Evolutionary conservation across 2,888 invertebrate genomes (phyloP).

Genomic region (Digitonthophagus gazella): DNA sequence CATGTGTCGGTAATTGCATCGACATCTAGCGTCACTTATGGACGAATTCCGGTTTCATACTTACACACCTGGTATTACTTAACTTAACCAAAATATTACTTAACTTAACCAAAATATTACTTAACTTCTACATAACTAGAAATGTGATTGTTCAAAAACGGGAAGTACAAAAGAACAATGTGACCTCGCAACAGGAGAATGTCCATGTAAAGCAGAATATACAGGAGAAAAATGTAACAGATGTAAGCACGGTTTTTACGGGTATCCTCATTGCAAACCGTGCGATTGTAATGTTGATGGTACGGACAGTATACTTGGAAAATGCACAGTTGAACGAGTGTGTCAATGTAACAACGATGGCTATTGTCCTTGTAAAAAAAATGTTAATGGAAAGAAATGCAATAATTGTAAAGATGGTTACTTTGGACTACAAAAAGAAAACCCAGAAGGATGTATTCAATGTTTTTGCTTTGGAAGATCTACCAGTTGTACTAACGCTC

Average conservation of each 20-base stretch:
- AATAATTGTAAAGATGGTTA: slow-evolving; percentile 79
- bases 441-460: slow-evolving; percentile 85
- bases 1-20: too few relatives aligned
- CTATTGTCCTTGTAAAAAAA: slow-evolving; percentile 87
- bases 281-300: slow-evolving; percentile 83
- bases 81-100: too few relatives aligned
- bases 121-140: slow-evolving; percentile 40
- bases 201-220: slow-evolving; percentile 74
- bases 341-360: slow-evolving; percentile 78
- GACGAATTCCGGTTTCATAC: too few relatives aligned
- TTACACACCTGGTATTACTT: too few relatives aligned
- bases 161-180: slow-evolving; percentile 71
- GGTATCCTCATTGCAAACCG: slow-evolving; percentile 81
- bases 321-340: slow-evolving; percentile 52
- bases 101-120: too few relatives aligned
- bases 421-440: slow-evolving; percentile 77
- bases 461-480: slow-evolving; percentile 96
- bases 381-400: slow-evolving; percentile 83
- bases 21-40: too few relatives aligned
- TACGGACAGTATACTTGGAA: slow-evolving; percentile 54
- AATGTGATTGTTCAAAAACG: slow-evolving; percentile 71
- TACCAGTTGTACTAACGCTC: slow-evolving; percentile 75
- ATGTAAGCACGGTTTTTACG: slow-evolving; percentile 85
- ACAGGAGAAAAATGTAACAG: slow-evolving; percentile 74
- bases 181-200: slow-evolving; percentile 66